These are phyloP conservation scores for Scopus umbretta DNA, from an alignment of 2,113 vertebrate genomes.

Conservation along the genomic window DNA sequence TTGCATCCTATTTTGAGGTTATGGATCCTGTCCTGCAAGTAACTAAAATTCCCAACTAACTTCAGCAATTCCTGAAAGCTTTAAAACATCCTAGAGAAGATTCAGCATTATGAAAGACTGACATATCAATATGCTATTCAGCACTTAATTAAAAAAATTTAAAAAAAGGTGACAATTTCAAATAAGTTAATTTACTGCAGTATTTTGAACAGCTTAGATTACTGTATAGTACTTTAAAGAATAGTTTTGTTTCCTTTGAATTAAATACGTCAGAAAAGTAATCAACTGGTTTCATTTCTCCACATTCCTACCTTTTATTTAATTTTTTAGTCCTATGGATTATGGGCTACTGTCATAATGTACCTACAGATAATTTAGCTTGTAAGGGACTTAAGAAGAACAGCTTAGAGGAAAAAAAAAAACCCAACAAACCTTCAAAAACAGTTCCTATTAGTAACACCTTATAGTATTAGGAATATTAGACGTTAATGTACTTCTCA, in stretches of 20 bases:
- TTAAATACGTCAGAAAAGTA: background rate
- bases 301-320: background rate
- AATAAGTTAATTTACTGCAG: background rate
- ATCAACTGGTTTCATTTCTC: background rate
- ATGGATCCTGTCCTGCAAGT: background rate
- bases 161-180: background rate
- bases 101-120: background rate
- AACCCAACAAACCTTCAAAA: background rate
- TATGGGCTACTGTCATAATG: background rate
- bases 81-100: background rate
- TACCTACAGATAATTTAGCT: background rate
- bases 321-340: background rate
- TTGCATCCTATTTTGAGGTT: background rate
- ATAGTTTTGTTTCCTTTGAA: background rate
- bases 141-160: background rate
- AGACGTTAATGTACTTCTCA: background rate
- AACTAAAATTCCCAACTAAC: background rate
- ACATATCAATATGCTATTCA: background rate
- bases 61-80: background rate
- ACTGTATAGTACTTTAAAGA: background rate
- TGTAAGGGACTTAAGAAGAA: background rate
- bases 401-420: background rate
- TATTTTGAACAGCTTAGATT: background rate
- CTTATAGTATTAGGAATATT: background rate
- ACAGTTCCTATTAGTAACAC: background rate